Evolutionary conservation across 2,888 invertebrate species (phyloP), one percentile per base, ranked within the genome.

Genomic region (Agrotis exclamationis): DNA sequence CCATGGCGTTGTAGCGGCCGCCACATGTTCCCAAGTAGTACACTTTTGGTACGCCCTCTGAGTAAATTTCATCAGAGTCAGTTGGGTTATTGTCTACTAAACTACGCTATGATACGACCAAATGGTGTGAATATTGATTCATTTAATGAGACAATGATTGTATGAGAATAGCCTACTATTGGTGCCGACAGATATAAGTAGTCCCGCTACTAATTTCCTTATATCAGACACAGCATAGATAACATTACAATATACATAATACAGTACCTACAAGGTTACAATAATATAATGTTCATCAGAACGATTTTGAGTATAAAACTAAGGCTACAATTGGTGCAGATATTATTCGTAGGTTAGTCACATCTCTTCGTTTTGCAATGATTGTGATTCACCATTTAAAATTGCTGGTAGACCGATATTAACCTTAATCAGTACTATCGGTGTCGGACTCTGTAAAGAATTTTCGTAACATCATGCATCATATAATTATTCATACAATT

Each of bases 1-100:
- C 99, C 96, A 99, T 97, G 92, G 99, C 99, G 97, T 99, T 99
- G 97, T 99, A 99, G 90, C 96, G 96, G 97, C 99, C 99, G 92
- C 99, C 99, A 97, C 99, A 99, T 88, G 99, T 99, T 86, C 99
- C 99, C 97, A 99, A 99, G 97, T 99, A 99, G 97, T 98, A 99
- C 89, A 99, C 99, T 97, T 99, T 99, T 90, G 99, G 99, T 95
- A 99, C 97, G 93, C 99, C 99, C 97, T 99, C 99, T 99, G 96
- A 95, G 95, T 88, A 92, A 93, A 92, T 82, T 86, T 80, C 84
- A 84, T 80, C 63, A 28, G 28, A 20, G 76, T 91, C 83, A 90
- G 79, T 64, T 69, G 62, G 16, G 74, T 70, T 70, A 82, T 74
- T 56, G 7, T 45, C 63, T 80, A 71, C 70, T 70, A 83, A 77